Percentiles rank a stretch among this genome's conserved stretches.
phyloP scores from a whole-genome alignment of 2,113 vertebrate species.

The Triplophysa dalaica region DNA sequence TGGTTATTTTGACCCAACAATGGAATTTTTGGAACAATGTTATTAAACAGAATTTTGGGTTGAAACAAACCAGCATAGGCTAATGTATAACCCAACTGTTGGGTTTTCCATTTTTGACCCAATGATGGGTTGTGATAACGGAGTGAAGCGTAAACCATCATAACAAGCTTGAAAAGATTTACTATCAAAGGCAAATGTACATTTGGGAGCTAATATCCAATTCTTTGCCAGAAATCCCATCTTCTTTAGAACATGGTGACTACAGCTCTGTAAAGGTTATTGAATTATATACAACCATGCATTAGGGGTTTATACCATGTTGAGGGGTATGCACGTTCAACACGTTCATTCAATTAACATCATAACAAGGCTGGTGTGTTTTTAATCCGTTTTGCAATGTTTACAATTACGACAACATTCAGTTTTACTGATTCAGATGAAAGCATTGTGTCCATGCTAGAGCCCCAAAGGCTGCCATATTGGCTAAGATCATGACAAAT shows the following conservation, averaged over 20 bases:
- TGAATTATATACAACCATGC: not conserved
- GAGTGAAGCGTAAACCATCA: not conserved
- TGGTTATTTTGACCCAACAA: too few species aligned
- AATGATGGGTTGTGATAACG: too few species aligned
- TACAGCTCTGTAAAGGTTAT: not conserved
- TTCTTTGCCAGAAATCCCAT: not conserved
- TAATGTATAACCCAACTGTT: too few species aligned
- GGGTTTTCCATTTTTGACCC: too few species aligned
- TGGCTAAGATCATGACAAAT: not conserved
- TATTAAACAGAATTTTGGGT: too few species aligned
- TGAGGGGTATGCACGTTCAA: not conserved
- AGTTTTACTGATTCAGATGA: not conserved
- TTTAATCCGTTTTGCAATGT: not conserved
- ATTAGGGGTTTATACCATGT: not conserved
- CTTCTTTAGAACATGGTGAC: not conserved
- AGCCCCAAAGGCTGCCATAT: not conserved
- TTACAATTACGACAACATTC: not conserved
- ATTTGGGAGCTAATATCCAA: not conserved
- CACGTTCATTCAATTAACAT: not conserved
- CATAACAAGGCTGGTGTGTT: not conserved
- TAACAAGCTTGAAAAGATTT: not conserved
- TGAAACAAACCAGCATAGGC: too few species aligned
- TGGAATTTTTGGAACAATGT: too few species aligned
- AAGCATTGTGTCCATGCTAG: not conserved
- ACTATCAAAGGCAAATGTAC: not conserved